Evolutionary conservation across 1,140 invertebrate species (phyloP).

Genomic region (Achroia grisella): DNA sequence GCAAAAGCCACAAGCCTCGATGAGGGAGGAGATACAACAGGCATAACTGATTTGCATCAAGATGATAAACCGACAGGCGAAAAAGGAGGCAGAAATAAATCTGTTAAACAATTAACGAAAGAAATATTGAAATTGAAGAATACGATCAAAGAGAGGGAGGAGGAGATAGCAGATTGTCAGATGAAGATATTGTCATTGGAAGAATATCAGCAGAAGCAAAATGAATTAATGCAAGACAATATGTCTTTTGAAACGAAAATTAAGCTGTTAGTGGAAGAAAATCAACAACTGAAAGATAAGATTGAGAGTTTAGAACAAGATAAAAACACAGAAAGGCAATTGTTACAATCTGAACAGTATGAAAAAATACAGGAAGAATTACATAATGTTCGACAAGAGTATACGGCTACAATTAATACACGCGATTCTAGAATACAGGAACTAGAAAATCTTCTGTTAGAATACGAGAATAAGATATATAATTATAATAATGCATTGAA

Average conservation of each 20-base stretch:
- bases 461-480: slow-evolving; percentile 59
- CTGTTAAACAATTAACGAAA: slow-evolving; percentile 68
- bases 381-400: slow-evolving; percentile 52
- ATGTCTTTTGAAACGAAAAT: slow-evolving; percentile 41
- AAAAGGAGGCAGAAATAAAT: slow-evolving; percentile 51
- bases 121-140: slow-evolving; percentile 69
- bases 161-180: slow-evolving; percentile 70
- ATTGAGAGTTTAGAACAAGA: slow-evolving; percentile 44
- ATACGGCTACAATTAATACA: slow-evolving; percentile 29
- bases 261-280: slow-evolving; percentile 47
- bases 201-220: slow-evolving; percentile 62
- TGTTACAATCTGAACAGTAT: slow-evolving; percentile 27
- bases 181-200: slow-evolving; percentile 68
- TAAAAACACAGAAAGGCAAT: slow-evolving; percentile 34
- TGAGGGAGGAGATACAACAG: slow-evolving; percentile 30
- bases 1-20: slow-evolving; percentile 38
- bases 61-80: slow-evolving; percentile 50
- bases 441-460: slow-evolving; percentile 49
- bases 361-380: slow-evolving; percentile 47
- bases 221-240: slow-evolving; percentile 41
- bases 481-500: slow-evolving; percentile 53
- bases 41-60: slow-evolving; percentile 24
- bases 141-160: slow-evolving; percentile 71
- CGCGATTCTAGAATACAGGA: slow-evolving; percentile 53
- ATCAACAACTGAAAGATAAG: slow-evolving; percentile 49